phyloP scores from a whole-genome alignment of 2,797 vertebrate species.

The Lemur catta region DNA sequence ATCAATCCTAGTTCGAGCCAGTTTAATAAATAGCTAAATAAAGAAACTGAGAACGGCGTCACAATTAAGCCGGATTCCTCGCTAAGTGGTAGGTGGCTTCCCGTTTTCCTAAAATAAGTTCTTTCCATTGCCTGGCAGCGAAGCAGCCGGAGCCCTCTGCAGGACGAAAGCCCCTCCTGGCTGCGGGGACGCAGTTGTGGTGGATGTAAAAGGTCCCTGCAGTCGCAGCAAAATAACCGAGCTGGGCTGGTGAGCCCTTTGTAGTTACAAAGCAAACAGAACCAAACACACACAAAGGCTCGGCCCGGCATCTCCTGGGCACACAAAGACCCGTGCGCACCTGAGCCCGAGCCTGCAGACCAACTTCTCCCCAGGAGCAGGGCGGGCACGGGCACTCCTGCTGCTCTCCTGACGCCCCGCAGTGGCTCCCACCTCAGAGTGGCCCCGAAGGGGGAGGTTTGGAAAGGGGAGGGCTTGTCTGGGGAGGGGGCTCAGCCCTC shows the following conservation, averaged over 20 bases:
- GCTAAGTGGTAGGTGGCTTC: conserved; percentile 63
- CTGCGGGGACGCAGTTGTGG: not conserved
- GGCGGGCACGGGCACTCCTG: rapidly evolving
- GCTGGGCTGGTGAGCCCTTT: not conserved
- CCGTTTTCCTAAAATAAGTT: conserved; percentile 72
- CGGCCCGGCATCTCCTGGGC: rapidly evolving
- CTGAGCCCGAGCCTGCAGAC: not conserved
- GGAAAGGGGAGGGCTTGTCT: rapidly evolving
- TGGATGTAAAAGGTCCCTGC: not conserved
- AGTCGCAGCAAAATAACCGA: not conserved
- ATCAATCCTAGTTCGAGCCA: conserved; percentile 57
- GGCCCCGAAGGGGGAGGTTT: rapidly evolving
- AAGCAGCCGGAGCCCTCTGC: not conserved
- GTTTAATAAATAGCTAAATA: conserved; percentile 78
- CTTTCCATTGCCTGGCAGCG: conserved; percentile 44
- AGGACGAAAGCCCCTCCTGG: conserved; percentile 38
- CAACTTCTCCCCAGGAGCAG: not conserved
- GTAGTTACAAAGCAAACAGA: not conserved
- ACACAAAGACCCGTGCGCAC: not conserved
- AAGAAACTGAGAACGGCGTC: conserved; percentile 55
- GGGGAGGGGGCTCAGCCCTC: too few relatives aligned
- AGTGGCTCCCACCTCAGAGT: not conserved
- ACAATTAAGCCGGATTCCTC: conserved; percentile 60
- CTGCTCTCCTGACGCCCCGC: not conserved
- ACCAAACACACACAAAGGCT: rapidly evolving